Evolutionary conservation across 2,113 vertebrate species (phyloP).

Genomic region (Neogale vison): DNA sequence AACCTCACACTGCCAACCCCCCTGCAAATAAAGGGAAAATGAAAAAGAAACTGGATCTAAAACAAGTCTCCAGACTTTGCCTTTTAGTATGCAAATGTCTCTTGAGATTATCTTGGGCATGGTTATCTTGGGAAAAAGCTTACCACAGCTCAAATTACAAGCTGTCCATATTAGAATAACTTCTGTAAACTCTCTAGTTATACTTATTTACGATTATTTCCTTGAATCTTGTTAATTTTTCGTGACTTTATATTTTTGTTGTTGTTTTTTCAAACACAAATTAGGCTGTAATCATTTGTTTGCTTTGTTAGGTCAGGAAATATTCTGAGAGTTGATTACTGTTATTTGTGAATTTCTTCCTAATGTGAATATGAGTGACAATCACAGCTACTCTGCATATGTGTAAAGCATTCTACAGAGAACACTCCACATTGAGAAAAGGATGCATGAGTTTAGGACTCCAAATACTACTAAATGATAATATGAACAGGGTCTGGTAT

Average conservation of each 20-base stretch:
- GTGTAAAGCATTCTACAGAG: neutral
- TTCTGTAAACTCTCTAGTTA: constrained; percentile 22
- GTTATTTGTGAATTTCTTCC: constrained; percentile 11
- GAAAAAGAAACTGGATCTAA: neutral
- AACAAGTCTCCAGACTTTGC: neutral
- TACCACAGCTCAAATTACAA: neutral
- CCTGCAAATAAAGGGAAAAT: neutral
- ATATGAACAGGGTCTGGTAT: neutral
- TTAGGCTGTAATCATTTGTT: neutral
- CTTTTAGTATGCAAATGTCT: constrained; percentile 1
- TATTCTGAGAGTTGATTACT: neutral
- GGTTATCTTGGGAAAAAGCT: neutral
- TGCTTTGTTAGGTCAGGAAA: neutral
- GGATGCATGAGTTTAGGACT: neutral
- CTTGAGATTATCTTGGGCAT: neutral
- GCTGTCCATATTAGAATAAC: neutral
- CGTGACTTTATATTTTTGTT: neutral
- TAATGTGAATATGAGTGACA: neutral
- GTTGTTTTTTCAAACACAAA: neutral
- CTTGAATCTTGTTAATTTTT: neutral
- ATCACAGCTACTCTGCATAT: neutral
- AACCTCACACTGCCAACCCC: neutral
- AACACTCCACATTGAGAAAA: neutral
- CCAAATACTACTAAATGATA: neutral
- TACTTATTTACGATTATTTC: neutral